phyloP scores from a whole-genome alignment of 30 jellyfish, hydroid and myxozoan species.

The Hydractinia symbiolongicarpus region DNA sequence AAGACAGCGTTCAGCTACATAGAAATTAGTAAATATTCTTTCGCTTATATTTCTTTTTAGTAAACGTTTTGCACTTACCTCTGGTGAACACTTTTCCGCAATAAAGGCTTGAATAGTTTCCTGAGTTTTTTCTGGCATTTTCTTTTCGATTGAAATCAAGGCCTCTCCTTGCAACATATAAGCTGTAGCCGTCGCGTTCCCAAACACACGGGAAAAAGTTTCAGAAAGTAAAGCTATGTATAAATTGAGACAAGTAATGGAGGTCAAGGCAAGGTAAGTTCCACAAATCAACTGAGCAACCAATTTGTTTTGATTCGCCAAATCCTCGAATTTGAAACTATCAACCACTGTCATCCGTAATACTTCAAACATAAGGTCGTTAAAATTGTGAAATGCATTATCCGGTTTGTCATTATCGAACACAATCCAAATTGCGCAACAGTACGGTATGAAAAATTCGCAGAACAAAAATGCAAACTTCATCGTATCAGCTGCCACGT shows the following conservation, averaged over 20 bases:
- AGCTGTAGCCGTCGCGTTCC: conserved; percentile 94
- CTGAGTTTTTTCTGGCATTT: conserved; percentile 4
- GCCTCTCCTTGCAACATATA: conserved; percentile 77
- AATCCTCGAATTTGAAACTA: conserved; percentile 32
- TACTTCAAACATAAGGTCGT: conserved; percentile 92
- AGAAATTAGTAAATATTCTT: background rate
- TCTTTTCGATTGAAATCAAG: conserved; percentile 31
- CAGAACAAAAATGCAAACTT: conserved; percentile 82
- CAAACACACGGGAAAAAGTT: conserved; percentile 83
- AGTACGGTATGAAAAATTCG: conserved; percentile 93
- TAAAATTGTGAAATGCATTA: conserved; percentile 59
- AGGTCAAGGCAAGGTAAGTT: conserved; percentile 72
- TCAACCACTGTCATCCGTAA: conserved; percentile 93
- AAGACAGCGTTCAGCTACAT: background rate
- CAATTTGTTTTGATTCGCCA: conserved; percentile 23
- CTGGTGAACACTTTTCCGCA: conserved; percentile 40
- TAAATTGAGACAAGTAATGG: conserved; percentile 72
- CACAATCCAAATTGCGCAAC: conserved; percentile 97
- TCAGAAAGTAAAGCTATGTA: conserved; percentile 90
- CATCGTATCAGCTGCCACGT: conserved; percentile 90
- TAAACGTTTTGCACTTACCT: conserved; percentile 12
- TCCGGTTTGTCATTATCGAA: conserved; percentile 61
- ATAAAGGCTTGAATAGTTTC: conserved; percentile 6
- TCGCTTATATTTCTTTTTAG: too few relatives aligned
- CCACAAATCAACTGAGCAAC: conserved; percentile 70